Base-by-base conservation (phyloP, 2,797 vertebrate genomes). In the Typhlichthys eigenmanni region DNA sequence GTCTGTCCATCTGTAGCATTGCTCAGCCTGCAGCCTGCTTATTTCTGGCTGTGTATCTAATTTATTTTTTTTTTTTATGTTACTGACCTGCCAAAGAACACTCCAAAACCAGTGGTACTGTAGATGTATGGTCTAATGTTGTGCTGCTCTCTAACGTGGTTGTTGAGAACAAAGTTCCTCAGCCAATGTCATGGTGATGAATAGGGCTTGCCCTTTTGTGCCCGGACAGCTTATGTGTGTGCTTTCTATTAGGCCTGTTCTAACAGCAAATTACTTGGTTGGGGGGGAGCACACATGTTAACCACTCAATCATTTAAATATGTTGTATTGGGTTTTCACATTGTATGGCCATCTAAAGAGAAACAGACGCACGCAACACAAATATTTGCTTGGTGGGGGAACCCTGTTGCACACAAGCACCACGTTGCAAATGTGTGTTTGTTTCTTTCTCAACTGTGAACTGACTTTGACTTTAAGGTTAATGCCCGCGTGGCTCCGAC, bases 201-300 rank as follows among this genome's bases (percentile, higher is more conserved):
- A 83, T 81, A 7, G 69, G 80, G 77, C 86, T 89, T 89, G 85
- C 74, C 69, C 80, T 81, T 72, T 78, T 81, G 80, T 76, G 60
- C 68, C 78, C 32, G 61, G 82, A 77, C 67, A 60, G 72, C 66
- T 75, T 62, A 51, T 78, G 76, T 66, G 64, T 84, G 78, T 19
- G 65, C 71, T 78, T 75, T 57, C 73, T 82, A 85, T 85, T 80
- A 55, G 68, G 47, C 71, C 64, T 69, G 70, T 58, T 58, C 72
- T 73, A 76, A 70, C 68, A 69, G 47, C 24, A 29, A 29, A 29
- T 29, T 29, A 65, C 62, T 63, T 63, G 43, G 54, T 58, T 24
- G 58, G 34, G 47, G 16, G 61, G 54, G 55, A 1, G 14, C 47
- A 43, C 61, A 72, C 64, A 63, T 58, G 17, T 65, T 29, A 29